Evolutionary conservation across 2,888 invertebrate species (phyloP), one percentile per base, ranked within the genome.

Genomic region (Acrobasis repandana): DNA sequence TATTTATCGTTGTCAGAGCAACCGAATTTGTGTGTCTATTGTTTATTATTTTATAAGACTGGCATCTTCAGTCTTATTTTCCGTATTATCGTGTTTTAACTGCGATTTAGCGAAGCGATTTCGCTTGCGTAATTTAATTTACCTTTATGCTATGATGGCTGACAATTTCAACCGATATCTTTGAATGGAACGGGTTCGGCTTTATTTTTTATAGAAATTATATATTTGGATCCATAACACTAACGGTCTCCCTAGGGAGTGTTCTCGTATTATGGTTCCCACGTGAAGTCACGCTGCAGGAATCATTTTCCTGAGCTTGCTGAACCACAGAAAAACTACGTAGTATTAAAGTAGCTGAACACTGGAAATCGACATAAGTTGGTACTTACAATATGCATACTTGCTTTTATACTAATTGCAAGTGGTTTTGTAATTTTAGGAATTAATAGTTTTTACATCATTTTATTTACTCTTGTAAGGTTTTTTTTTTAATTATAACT

Each of bases 1-100:
- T 67, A 65, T 68, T 61, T 62, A 36, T 15, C 60, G 76, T 77
- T 76, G 77, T 74, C 75, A 73, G 65, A 75, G 76, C 74, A 75
- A 77, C 74, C 67, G 69, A 62, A 72, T 72, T 72, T 56, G 64
- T 57, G 62, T 58, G 66, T 66, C 64, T 59, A 59, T 66, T 69
- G 67, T 70, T 71, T 78, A 73, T 75, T 69, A 67, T 70, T 69
- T 76, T 73, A 70, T 38, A 11, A 20, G 14, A 18, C 14, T 11
- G 28, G 6, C 28, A 20, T 50, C 11, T 20, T 11, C 14, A 11
- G 9, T 4, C 16, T 9, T 47, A 18, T 56, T 43, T 43, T 10
- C 9, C 14, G 5, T 4, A 43, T 60, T 34, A 6, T 76, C 76
- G 77, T 72, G 72, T 76, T 75, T 28, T 1, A 46, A 15, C n/a